phyloP scores from a whole-genome alignment of 2,888 invertebrate genomes.

The Ctena decussata region DNA sequence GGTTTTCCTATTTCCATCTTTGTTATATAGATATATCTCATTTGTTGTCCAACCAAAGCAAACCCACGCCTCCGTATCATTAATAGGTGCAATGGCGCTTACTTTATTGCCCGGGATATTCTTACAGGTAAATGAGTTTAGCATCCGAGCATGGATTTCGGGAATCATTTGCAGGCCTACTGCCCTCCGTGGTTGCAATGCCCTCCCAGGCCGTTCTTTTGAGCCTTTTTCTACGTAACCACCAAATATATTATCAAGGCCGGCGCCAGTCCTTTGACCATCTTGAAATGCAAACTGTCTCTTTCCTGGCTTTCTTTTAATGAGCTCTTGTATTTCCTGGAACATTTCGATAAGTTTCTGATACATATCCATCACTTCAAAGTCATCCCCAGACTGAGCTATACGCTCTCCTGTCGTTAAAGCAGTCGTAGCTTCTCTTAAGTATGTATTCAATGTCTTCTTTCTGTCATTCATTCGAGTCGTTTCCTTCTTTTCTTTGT shows the following conservation, averaged over 20 bases:
- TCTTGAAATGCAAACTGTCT: slow-evolving; percentile 49
- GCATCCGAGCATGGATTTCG: slow-evolving; percentile 47
- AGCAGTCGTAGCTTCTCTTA: slow-evolving; percentile 51
- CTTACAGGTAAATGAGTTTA: slow-evolving; percentile 57
- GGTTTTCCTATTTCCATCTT: slow-evolving; percentile 56
- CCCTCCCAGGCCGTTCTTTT: neutral
- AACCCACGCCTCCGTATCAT: slow-evolving; percentile 62
- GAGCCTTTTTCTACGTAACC: slow-evolving; percentile 49
- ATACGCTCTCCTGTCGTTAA: slow-evolving; percentile 57
- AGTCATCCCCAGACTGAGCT: slow-evolving; percentile 54
- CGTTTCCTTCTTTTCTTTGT: slow-evolving; percentile 45
- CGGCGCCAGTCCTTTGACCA: slow-evolving; percentile 36
- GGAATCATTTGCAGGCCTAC: slow-evolving; percentile 49
- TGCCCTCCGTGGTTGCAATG: neutral
- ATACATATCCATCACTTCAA: slow-evolving; percentile 64
- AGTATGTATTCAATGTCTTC: slow-evolving; percentile 33
- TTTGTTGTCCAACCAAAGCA: slow-evolving; percentile 66
- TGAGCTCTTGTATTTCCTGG: slow-evolving; percentile 52
- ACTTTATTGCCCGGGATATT: slow-evolving; percentile 63
- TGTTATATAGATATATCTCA: slow-evolving; percentile 64
- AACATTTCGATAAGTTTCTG: slow-evolving; percentile 50
- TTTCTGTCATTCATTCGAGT: slow-evolving; percentile 37
- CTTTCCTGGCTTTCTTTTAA: slow-evolving; percentile 43
- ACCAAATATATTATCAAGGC: slow-evolving; percentile 55
- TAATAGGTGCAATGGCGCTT: slow-evolving; percentile 61